A percentile compares a stretch with the other conserved stretches of the same genome.
Conservation (phyloP, 2,888 invertebrate species). For the Eupeodes luniger region DNA sequence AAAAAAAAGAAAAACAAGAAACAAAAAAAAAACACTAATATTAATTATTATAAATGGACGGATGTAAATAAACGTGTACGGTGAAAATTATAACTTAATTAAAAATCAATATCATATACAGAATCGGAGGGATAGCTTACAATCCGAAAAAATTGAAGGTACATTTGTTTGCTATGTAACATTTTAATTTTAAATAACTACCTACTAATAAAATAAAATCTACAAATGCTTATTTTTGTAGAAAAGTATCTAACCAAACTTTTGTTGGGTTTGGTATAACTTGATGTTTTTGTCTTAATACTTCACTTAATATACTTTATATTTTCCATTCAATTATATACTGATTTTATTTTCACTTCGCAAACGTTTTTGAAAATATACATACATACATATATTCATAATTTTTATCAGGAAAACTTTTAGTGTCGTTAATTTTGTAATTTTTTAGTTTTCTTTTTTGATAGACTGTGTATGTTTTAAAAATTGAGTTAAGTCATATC, state of each 20-base stretch:
- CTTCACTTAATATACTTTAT: neutral
- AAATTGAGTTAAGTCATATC: neutral
- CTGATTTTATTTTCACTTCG: too few species aligned
- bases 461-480: too few species aligned
- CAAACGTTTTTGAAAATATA: too few species aligned
- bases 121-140: slow-evolving; percentile 23
- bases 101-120: slow-evolving; percentile 55
- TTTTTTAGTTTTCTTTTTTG: too few species aligned
- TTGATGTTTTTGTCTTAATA: slow-evolving; percentile 2
- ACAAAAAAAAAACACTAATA: slow-evolving; percentile 3
- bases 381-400: too few species aligned
- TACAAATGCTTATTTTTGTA: slow-evolving; percentile 18
- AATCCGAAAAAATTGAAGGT: slow-evolving; percentile 27
- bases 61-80: slow-evolving; percentile 63
- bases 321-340: too few species aligned
- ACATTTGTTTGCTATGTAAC: slow-evolving; percentile 81
- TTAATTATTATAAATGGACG: slow-evolving; percentile 54
- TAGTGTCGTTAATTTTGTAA: too few species aligned
- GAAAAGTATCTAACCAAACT: slow-evolving; percentile 4
- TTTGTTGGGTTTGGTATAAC: neutral
- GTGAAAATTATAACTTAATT: slow-evolving; percentile 55
- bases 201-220: slow-evolving; percentile 5
- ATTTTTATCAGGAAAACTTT: too few species aligned
- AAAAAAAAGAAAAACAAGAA: slow-evolving; percentile 25
- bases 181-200: slow-evolving; percentile 74